phyloP scores from a whole-genome alignment of 2,888 invertebrate species.

The Neoascia interrupta region DNA sequence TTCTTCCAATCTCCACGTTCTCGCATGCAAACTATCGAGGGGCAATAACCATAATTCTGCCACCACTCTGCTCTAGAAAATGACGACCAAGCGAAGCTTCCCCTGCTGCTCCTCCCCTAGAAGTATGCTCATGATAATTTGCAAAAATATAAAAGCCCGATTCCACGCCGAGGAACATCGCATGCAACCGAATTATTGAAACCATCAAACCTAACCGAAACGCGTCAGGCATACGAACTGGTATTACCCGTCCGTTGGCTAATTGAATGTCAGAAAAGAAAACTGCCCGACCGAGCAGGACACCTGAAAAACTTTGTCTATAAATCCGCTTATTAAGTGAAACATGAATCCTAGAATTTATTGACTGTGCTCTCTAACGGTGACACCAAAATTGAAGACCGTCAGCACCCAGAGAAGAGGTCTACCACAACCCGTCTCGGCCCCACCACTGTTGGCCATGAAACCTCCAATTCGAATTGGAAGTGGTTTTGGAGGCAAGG shows the following conservation, averaged over 20 bases:
- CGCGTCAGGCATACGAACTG: slow-evolving; percentile 51
- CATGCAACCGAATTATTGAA: slow-evolving; percentile 60
- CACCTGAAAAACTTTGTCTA: too few species aligned
- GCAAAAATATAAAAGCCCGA: too few species aligned
- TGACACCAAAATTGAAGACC: slow-evolving; percentile 43
- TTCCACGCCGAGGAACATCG: slow-evolving; percentile 54
- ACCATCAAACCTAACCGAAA: slow-evolving; percentile 46
- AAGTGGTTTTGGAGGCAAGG: slow-evolving; percentile 57
- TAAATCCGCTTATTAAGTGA: slow-evolving; percentile 16
- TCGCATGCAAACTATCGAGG: too few species aligned
- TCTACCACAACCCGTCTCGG: not conserved
- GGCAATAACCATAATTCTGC: slow-evolving; percentile 58
- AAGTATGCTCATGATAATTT: slow-evolving; percentile 58
- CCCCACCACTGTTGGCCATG: slow-evolving; percentile 36
- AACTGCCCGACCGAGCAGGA: too few species aligned
- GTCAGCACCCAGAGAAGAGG: slow-evolving; percentile 10
- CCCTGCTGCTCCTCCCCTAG: slow-evolving; percentile 35
- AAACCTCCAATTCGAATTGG: slow-evolving; percentile 39
- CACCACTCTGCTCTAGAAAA: slow-evolving; percentile 44
- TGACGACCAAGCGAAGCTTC: slow-evolving; percentile 33
- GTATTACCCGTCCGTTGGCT: slow-evolving; percentile 48
- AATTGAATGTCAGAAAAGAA: too few species aligned
- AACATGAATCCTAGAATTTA: slow-evolving; percentile 57
- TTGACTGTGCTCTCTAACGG: slow-evolving; percentile 23
- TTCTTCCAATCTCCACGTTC: too few species aligned